Evolutionary conservation across 2,113 vertebrate genomes (phyloP).

Genomic region (Oncorhynchus nerka): DNA sequence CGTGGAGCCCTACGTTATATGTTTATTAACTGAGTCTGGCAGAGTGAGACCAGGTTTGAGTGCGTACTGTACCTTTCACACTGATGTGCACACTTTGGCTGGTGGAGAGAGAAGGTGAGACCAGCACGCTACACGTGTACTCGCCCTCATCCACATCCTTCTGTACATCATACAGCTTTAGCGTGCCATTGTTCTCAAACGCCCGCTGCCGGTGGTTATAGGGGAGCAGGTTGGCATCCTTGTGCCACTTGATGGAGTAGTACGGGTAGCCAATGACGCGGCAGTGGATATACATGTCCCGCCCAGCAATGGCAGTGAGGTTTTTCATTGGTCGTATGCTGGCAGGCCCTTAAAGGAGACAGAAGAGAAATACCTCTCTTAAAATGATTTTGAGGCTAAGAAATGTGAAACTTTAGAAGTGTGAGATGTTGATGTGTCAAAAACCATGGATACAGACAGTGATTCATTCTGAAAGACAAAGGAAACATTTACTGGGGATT

Average conservation of each 20-base stretch:
- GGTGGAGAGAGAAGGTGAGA: conserved; percentile 93
- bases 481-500: background rate
- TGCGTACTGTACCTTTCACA: conserved; percentile 86
- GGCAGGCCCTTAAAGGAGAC: conserved; percentile 86
- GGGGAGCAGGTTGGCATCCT: conserved; percentile 94
- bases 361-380: conserved; percentile 75
- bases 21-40: background rate
- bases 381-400: conserved; percentile 68
- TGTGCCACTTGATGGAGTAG: conserved; percentile 99
- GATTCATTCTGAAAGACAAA: conserved; percentile 48
- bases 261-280: conserved; percentile 97
- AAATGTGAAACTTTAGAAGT: conserved; percentile 36
- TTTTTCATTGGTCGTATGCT: conserved; percentile 99
- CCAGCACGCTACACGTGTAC: conserved; percentile 93
- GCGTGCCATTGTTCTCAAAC: conserved; percentile 94
- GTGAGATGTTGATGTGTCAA: conserved; percentile 57
- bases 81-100: conserved; percentile 96
- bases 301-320: conserved; percentile 96
- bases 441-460: conserved; percentile 50
- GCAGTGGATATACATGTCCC: conserved; percentile 97
- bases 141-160: conserved; percentile 94
- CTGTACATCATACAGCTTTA: conserved; percentile 96
- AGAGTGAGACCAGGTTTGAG: background rate
- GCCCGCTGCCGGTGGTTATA: conserved; percentile 98
- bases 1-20: no score